Base-by-base conservation (phyloP, 2,888 invertebrate species). In the Chydorus sphaericus region DNA sequence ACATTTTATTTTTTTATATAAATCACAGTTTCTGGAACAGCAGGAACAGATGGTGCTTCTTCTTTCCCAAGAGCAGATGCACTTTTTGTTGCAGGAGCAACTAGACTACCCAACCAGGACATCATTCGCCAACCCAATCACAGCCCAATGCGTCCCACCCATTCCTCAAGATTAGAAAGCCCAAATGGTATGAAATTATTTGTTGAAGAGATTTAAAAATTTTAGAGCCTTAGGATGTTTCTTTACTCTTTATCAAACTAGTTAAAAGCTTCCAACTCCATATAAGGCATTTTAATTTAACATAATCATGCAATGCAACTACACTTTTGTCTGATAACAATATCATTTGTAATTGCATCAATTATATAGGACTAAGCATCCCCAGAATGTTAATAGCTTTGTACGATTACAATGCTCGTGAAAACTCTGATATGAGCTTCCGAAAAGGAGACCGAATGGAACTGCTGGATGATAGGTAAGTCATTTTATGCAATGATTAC, bases 361-460 rank as follows among this genome's bases (percentile, higher is more conserved):
- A n/a, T 44, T 36, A 36, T n/a, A 44, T 26, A 44, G 44, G 23
- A 44, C n/a, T 26, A 10, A 26, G 44, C 28, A 28, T 11, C 16
- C 44, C 44, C n/a, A 44, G 44, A 44, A 44, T 44, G 44, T 44
- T 94, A 59, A 85, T 94, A 61, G 97, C 94, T 50, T 77, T 96
- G 62, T 97, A 94, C 73, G 87, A 89, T 68, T 97, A 97, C 75
- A 88, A 88, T 61, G 92, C 93, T 10, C 81, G 93, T 61, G 93
- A 94, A 66, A 88, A 87, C 66, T 91, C 91, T 56, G 97, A 97
- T 74, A 85, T 97, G 60, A 88, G 90, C 61, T 96, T 97, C 75
- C 78, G 83, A 65, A 96, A 97, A 73, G 96, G 96, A 55, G 97
- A 97, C 71, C 81, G 88, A 55, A 88, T 98, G 86, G 88, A 92